phyloP scores from a whole-genome alignment of 2,888 invertebrate genomes.

The Drosophila neutralis region DNA sequence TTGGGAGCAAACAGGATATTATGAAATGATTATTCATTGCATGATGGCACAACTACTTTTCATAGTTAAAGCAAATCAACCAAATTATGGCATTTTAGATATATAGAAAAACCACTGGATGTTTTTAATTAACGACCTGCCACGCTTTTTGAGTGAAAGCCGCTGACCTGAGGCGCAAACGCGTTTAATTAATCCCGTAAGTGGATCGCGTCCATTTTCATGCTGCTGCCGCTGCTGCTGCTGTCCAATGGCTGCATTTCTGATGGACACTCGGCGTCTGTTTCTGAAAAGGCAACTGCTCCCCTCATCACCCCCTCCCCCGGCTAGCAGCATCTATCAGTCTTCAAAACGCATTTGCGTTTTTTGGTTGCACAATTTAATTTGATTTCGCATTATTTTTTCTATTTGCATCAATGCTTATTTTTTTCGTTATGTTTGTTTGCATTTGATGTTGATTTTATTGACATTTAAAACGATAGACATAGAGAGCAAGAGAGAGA shows the following conservation, averaged over 20 bases:
- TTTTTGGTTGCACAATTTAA: slow-evolving; percentile 68
- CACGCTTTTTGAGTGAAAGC: slow-evolving; percentile 68
- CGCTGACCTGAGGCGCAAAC: slow-evolving; percentile 45
- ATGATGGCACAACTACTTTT: slow-evolving; percentile 20
- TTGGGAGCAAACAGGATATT: slow-evolving; percentile 48
- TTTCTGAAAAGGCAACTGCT: slow-evolving; percentile 56
- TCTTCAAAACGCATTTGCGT: slow-evolving; percentile 54
- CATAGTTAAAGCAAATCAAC: background rate
- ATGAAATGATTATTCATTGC: slow-evolving; percentile 36
- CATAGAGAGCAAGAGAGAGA: background rate
- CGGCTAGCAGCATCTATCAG: slow-evolving; percentile 35
- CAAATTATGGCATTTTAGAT: slow-evolving; percentile 4
- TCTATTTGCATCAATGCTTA: slow-evolving; percentile 38
- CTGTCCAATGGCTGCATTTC: slow-evolving; percentile 66
- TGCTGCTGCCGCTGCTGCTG: slow-evolving; percentile 26
- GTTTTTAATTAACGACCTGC: slow-evolving; percentile 70
- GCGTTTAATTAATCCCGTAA: slow-evolving; percentile 66
- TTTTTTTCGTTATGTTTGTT: slow-evolving; percentile 27
- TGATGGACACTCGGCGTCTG: slow-evolving; percentile 74
- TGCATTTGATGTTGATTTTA: slow-evolving; percentile 42
- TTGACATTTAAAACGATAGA: slow-evolving; percentile 56
- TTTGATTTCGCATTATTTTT: slow-evolving; percentile 40
- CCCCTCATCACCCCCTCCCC: background rate
- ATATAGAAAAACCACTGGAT: slow-evolving; percentile 10
- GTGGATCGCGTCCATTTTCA: slow-evolving; percentile 34